Evolutionary conservation across 2,113 vertebrate species (phyloP).

Genomic region (Pseudolaguvia tuberculata): DNA sequence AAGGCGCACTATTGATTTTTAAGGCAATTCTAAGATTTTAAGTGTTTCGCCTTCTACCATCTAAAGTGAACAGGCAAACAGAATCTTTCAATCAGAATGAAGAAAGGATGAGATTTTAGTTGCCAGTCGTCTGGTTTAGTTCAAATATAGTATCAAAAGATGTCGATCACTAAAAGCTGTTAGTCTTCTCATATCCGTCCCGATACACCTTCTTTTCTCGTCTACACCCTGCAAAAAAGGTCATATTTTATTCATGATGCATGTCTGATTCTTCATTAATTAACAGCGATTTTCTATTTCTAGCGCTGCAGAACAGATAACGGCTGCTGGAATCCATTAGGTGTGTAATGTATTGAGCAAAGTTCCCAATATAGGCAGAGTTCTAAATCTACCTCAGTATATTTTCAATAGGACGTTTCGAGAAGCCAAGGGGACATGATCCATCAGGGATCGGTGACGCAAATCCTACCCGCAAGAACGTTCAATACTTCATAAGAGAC

Average conservation of each 20-base stretch:
- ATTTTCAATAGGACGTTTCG: not conserved
- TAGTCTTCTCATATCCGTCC: not conserved
- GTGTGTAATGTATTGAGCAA: slow-evolving; percentile 10
- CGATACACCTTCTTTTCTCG: not conserved
- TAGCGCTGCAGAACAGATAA: not conserved
- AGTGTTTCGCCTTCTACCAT: no score
- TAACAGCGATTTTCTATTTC: slow-evolving; percentile 18
- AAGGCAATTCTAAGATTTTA: no score
- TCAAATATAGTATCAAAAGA: not conserved
- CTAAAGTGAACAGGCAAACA: no score
- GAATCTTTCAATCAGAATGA: no score
- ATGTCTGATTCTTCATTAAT: slow-evolving; percentile 14
- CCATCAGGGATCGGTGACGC: not conserved
- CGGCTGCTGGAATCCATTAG: slow-evolving; percentile 5
- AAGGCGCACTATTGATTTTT: no score
- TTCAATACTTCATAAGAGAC: not conserved
- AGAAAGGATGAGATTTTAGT: not conserved
- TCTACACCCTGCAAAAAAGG: not conserved
- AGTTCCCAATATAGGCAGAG: not conserved
- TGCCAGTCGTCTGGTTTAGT: not conserved
- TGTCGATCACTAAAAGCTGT: not conserved
- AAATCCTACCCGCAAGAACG: not conserved
- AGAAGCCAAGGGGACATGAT: not conserved
- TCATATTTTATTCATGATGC: slow-evolving; percentile 30
- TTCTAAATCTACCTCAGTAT: not conserved